Evolutionary conservation across 2,888 invertebrate genomes (phyloP), one percentile per base, ranked within the genome.

Genomic region (Sympetrum striolatum): DNA sequence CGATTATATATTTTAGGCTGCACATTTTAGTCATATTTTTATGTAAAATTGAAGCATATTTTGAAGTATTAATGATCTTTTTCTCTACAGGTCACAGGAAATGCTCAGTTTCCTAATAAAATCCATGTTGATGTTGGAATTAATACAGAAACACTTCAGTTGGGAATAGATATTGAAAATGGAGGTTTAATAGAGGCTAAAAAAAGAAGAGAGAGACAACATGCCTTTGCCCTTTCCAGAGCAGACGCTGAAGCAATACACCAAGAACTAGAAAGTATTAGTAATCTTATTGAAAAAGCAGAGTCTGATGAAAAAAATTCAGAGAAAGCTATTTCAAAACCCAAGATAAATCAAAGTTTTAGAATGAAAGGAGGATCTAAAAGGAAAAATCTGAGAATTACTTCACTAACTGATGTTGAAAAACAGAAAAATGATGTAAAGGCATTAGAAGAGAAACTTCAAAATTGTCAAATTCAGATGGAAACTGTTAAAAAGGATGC

Each of bases 211-310:
- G 22, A 58, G 10, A 60, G 48, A 8, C 25, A 35, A 35, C 58
- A 82, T 31, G 58, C 3, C 18, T 35, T 82, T 18, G 22, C 22
- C n/a, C 0, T 82, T 25, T 53, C 58, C 8, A 58, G 48, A 6
- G 58, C 35, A 6, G 35, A 18, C 31, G 58, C 48, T 22, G 82
- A 82, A 58, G 58, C 25, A 25, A 58, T 82, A 31, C 35, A 58
- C 35, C 58, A 58, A 58, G 82, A 82, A 22, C 35, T 82, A 31
- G 82, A 82, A 82, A 82, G 53, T 4, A 53, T 82, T 35, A 82
- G 82, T 6, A 82, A 82, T 53, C 82, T 82, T 58, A 58, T 82
- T 22, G 58, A 82, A 31, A 82, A 82, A 35, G 82, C 82, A 25
- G 82, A 82, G 35, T 82, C 82, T 58, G 82, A 82, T 58, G 58